Percentiles rank a stretch among this genome's conserved stretches.
phyloP scores from a whole-genome alignment of 64 coral and sea anemone genomes.

The Montipora sp. region DNA sequence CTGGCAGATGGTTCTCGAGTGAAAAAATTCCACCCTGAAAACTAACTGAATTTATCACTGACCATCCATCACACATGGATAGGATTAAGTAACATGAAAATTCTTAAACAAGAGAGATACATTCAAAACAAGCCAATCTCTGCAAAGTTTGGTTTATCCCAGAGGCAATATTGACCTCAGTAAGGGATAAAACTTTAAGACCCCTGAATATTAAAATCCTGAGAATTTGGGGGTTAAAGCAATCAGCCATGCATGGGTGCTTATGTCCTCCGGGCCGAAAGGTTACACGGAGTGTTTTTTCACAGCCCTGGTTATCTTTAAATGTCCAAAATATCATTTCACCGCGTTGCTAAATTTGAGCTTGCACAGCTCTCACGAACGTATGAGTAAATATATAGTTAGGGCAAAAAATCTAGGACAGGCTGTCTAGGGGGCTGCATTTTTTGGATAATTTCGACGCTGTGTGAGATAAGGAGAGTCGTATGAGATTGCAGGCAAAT shows the following conservation, averaged over 20 bases:
- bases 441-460: constrained; percentile 38
- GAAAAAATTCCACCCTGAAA: constrained; percentile 19
- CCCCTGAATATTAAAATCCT: constrained; percentile 46
- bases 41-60: too few relatives aligned
- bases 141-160: constrained; percentile 26
- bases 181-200: constrained; percentile 30
- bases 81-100: constrained; percentile 38
- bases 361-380: not conserved
- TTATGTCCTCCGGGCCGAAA: constrained; percentile 16
- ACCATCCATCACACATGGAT: not conserved
- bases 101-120: constrained; percentile 27
- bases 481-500: constrained; percentile 26
- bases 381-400: constrained; percentile 8
- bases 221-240: not conserved
- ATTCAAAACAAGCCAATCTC: constrained; percentile 55
- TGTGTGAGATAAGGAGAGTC: constrained; percentile 38
- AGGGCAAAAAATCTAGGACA: not conserved
- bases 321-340: constrained; percentile 34
- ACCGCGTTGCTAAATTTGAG: constrained; percentile 39
- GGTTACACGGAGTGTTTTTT: constrained; percentile 6
- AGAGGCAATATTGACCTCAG: constrained; percentile 11
- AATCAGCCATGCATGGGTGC: not conserved
- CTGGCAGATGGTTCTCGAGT: constrained; percentile 15
- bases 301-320: constrained; percentile 4
- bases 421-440: constrained; percentile 38